Conservation (phyloP, 2,888 invertebrate genomes). For the Coelopa pilipes region DNA sequence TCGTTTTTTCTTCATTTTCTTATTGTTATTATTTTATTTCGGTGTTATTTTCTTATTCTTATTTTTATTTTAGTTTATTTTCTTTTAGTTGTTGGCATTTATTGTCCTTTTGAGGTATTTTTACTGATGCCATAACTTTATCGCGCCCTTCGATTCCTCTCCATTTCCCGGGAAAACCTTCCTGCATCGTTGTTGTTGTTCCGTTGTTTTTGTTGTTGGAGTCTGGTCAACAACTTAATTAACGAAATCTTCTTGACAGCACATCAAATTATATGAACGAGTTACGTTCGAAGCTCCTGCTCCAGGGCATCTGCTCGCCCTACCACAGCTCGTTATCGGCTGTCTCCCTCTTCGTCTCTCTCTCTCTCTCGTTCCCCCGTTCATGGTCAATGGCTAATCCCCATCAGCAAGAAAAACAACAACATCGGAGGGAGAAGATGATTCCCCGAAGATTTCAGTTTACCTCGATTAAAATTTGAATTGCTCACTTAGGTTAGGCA, state of each 20-base stretch:
- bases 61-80: neutral
- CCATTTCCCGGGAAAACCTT: too few species aligned
- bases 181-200: too few species aligned
- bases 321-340: too few species aligned
- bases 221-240: conserved; percentile 26
- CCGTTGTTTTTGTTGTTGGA: too few species aligned
- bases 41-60: neutral
- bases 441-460: conserved; percentile 28
- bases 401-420: neutral
- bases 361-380: neutral
- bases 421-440: neutral
- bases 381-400: neutral
- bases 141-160: too few species aligned
- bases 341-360: too few species aligned
- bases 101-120: neutral
- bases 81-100: too few species aligned
- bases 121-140: neutral
- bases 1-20: too few species aligned
- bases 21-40: neutral
- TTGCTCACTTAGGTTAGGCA: conserved; percentile 45
- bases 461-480: conserved; percentile 48
- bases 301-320: neutral
- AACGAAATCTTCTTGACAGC: conserved; percentile 31
- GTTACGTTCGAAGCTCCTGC: neutral
- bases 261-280: conserved; percentile 20